Evolutionary conservation across 2,888 invertebrate genomes (phyloP).

Genomic region (Stramonita haemastoma): DNA sequence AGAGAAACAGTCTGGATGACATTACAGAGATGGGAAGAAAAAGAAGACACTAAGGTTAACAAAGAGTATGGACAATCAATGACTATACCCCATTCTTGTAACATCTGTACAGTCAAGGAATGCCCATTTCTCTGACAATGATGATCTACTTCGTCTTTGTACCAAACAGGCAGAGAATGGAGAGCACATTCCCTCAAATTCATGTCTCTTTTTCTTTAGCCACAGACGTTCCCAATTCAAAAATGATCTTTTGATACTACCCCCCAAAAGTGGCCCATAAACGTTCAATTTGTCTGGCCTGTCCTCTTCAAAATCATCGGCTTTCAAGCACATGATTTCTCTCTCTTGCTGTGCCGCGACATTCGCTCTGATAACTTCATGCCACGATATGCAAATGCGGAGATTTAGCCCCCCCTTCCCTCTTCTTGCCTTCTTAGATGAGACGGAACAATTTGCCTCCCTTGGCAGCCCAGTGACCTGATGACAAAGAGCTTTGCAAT

Average conservation of each 20-base stretch:
- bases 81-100: too few relatives aligned
- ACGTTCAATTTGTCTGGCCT: not conserved
- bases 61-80: too few relatives aligned
- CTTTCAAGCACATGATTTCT: not conserved
- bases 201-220: too few relatives aligned
- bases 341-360: not conserved
- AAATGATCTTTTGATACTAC: not conserved
- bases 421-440: not conserved
- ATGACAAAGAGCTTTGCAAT: not conserved
- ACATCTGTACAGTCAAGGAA: too few relatives aligned
- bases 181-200: too few relatives aligned
- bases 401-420: not conserved
- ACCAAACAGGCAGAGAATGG: too few relatives aligned
- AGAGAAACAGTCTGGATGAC: too few relatives aligned
- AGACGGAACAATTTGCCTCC: not conserved
- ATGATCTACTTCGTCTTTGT: too few relatives aligned
- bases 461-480: not conserved
- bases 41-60: too few relatives aligned
- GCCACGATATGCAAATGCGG: not conserved
- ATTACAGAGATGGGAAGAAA: too few relatives aligned
- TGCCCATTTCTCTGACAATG: too few relatives aligned
- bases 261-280: not conserved
- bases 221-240: too few relatives aligned
- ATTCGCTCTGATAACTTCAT: not conserved
- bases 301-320: not conserved